A percentile compares a stretch with the other conserved stretches of the same genome.
phyloP scores from a whole-genome alignment of 2,113 vertebrate genomes.

The Lamprologus ornatipinnis region DNA sequence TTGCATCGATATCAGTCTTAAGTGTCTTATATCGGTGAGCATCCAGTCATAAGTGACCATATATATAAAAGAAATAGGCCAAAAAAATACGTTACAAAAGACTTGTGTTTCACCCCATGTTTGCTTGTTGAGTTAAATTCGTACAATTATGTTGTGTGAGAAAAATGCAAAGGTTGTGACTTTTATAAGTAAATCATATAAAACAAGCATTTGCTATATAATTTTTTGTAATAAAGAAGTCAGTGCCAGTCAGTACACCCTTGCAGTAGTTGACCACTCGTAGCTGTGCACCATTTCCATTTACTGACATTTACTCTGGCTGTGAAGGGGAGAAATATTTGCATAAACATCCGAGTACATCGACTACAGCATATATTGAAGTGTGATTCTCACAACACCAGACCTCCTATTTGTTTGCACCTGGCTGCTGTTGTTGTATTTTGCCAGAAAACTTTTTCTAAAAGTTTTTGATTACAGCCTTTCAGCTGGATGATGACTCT shows the following conservation, averaged over 20 bases:
- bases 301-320: background rate
- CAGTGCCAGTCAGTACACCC: background rate
- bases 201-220: background rate
- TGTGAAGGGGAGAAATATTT: background rate
- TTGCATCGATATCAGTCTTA: background rate
- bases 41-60: background rate
- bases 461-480: constrained; percentile 25
- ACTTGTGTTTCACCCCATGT: background rate
- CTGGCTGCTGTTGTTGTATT: background rate
- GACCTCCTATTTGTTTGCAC: background rate
- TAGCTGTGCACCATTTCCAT: background rate
- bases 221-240: background rate
- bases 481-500: background rate
- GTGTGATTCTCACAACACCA: background rate
- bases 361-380: background rate
- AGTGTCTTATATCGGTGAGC: background rate
- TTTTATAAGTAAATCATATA: background rate
- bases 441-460: background rate
- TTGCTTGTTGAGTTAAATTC: background rate
- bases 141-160: background rate
- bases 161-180: background rate
- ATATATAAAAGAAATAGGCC: background rate
- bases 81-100: background rate
- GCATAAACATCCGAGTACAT: background rate
- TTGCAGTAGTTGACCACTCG: background rate